phyloP scores from a whole-genome alignment of 2,113 vertebrate genomes.

The Semicossyphus pulcher region DNA sequence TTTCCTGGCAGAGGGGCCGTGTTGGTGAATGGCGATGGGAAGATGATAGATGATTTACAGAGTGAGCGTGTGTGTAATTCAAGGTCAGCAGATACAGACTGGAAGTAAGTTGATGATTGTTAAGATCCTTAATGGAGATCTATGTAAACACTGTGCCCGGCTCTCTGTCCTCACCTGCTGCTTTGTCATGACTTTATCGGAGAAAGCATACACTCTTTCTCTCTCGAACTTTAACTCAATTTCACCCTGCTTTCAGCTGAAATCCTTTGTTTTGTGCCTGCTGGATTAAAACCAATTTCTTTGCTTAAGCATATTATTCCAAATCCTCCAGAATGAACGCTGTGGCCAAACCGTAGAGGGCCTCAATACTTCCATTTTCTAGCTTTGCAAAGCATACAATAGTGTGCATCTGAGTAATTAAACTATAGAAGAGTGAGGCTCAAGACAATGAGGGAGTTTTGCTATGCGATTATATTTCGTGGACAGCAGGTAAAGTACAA shows the following conservation, averaged over 20 bases:
- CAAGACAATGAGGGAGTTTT: slow-evolving; percentile 11
- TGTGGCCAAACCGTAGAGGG: slow-evolving; percentile 10
- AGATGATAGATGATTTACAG: slow-evolving; percentile 69
- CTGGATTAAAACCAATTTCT: slow-evolving; percentile 50
- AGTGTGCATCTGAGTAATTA: slow-evolving; percentile 18
- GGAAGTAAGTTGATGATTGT: slow-evolving; percentile 42
- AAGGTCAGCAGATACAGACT: slow-evolving; percentile 66
- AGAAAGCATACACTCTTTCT: neutral
- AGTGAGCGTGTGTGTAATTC: slow-evolving; percentile 30
- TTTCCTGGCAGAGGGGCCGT: slow-evolving; percentile 51
- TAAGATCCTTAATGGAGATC: slow-evolving; percentile 49
- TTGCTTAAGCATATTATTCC: slow-evolving; percentile 46
- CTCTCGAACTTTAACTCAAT: slow-evolving; percentile 9
- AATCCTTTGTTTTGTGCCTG: slow-evolving; percentile 41
- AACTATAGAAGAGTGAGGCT: slow-evolving; percentile 40
- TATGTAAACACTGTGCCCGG: slow-evolving; percentile 19
- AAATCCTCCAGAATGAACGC: slow-evolving; percentile 52
- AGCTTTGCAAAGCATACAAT: slow-evolving; percentile 7
- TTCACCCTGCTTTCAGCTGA: slow-evolving; percentile 5
- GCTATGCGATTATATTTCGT: slow-evolving; percentile 22
- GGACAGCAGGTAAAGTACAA: slow-evolving; percentile 5
- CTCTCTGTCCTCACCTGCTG: slow-evolving; percentile 14
- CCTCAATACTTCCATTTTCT: slow-evolving; percentile 51
- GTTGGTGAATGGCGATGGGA: slow-evolving; percentile 49
- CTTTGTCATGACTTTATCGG: slow-evolving; percentile 42